Evolutionary conservation across 30 jellyfish, hydroid and myxozoan species (phyloP), one percentile per base, ranked within the genome.

Genomic region (Nemopilema nomurai): DNA sequence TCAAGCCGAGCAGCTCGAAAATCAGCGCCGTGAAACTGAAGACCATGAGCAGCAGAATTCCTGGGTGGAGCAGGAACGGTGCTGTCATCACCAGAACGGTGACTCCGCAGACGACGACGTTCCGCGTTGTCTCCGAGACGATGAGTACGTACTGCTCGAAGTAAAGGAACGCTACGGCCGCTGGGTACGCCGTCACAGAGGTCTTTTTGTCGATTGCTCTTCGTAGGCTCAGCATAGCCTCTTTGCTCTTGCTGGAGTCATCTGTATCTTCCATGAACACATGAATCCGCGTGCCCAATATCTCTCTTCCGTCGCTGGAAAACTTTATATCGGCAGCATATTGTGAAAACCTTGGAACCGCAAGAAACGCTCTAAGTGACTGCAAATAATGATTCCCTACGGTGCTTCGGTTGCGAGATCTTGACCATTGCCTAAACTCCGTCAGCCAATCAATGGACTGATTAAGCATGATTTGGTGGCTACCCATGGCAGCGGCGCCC

Each of bases 21-120:
- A 88, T 81, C 49, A 87, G 86, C 13, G 84, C 69, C 16, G 87
- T 68, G 62, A 92, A 92, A 18, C 96, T 31, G 51, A 92, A 53
- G 30, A 92, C 67, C 77, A 87, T 88, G 71, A 92, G 82, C 20
- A 87, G 53, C 64, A 89, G 28, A 51, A 92, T 84, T 22, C 84
- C 90, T 19, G 96, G 96, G 49, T 92, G 86, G 65, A 92, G 66
- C 49, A 88, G 65, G 69, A 77, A 92, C 57, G 96, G 96, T 49
- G 89, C 74, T 7, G 98, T 82, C 63, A 92, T 90, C 4, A 87
- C 25, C 27, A 87, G 66, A 7, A 92, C 98, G 24, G 90, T 32
- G 20, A 89, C 41, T 51, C 92, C 93, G 57, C 89, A 76, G 20
- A 82, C 85, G 25, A 87, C 65, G 91, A 80, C 88, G 49, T 62